Percentiles rank a stretch among this genome's conserved stretches.
Evolutionary conservation across 2,888 invertebrate species (phyloP).

Genomic region (Leucophora obtusa): DNA sequence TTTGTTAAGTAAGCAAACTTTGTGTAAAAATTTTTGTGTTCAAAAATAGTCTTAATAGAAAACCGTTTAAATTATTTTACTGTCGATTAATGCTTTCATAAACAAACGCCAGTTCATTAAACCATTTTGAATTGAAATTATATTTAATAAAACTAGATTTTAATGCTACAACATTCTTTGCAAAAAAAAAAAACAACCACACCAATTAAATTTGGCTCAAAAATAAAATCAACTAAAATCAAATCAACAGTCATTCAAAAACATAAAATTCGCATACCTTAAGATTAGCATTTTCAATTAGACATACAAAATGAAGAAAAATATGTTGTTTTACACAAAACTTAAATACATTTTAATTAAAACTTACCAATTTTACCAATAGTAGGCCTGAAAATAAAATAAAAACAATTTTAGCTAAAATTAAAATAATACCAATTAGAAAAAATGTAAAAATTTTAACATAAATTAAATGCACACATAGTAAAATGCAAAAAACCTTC

Average conservation of each 20-base stretch:
- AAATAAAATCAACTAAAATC: conserved; percentile 15
- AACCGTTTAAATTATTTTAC: no score
- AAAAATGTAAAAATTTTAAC: conserved; percentile 13
- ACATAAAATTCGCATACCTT: conserved; percentile 34
- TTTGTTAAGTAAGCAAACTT: no score
- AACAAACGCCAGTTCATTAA: no score
- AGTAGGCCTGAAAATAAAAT: background rate
- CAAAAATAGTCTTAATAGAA: no score
- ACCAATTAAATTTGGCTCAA: conserved; percentile 31
- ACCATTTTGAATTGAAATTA: no score
- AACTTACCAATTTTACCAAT: conserved; percentile 31
- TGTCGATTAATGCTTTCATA: no score
- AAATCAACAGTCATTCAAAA: conserved; percentile 10
- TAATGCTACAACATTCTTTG: no score
- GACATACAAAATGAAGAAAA: conserved; percentile 11
- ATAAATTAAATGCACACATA: conserved; percentile 29
- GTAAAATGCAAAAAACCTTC: conserved; percentile 36
- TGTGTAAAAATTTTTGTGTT: no score
- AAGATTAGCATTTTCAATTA: conserved; percentile 50
- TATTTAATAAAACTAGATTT: no score
- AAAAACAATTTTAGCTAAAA: conserved; percentile 23
- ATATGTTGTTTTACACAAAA: conserved; percentile 26
- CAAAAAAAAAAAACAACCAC: background rate
- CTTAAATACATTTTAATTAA: conserved; percentile 37
- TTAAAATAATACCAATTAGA: conserved; percentile 45